Percentiles rank a stretch among this genome's conserved stretches.
phyloP scores from a whole-genome alignment of 2,797 vertebrate species.

The Chloroceryle inda region DNA sequence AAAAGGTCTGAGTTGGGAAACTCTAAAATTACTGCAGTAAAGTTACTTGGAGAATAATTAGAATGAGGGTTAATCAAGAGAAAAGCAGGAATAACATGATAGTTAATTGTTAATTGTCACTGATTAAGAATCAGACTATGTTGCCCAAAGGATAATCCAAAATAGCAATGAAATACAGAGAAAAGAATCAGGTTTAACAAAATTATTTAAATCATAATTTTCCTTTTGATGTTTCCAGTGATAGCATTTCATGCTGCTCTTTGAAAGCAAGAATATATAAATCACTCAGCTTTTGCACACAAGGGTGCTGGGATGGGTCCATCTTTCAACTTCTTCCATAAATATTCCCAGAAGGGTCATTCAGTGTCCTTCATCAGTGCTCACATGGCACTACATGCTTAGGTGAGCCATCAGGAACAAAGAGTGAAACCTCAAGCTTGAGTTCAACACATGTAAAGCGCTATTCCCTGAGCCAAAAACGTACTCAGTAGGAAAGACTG shows the following conservation, averaged over 20 bases:
- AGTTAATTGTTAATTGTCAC: not conserved
- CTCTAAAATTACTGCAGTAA: not conserved
- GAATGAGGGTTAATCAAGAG: not conserved
- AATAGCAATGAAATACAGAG: not conserved
- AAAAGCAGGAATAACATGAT: not conserved
- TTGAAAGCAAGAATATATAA: not conserved
- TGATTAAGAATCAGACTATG: not conserved
- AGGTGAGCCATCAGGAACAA: not conserved
- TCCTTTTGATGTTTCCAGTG: not conserved
- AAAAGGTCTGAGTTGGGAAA: not conserved
- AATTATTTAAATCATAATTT: not conserved
- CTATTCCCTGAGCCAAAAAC: not conserved
- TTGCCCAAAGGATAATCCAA: not conserved
- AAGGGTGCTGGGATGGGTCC: not conserved
- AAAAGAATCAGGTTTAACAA: not conserved
- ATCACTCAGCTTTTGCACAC: not conserved
- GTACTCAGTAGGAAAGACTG: not conserved
- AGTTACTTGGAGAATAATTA: not conserved
- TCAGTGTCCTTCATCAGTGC: not conserved
- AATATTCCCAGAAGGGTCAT: not conserved
- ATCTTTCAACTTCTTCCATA: not conserved
- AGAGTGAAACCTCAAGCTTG: not conserved
- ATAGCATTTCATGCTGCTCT: not conserved
- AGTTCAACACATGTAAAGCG: not conserved
- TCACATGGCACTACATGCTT: accelerated